Evolutionary conservation across 2,113 vertebrate genomes (phyloP), one percentile per base, ranked within the genome.

Genomic region (Rynchops niger): DNA sequence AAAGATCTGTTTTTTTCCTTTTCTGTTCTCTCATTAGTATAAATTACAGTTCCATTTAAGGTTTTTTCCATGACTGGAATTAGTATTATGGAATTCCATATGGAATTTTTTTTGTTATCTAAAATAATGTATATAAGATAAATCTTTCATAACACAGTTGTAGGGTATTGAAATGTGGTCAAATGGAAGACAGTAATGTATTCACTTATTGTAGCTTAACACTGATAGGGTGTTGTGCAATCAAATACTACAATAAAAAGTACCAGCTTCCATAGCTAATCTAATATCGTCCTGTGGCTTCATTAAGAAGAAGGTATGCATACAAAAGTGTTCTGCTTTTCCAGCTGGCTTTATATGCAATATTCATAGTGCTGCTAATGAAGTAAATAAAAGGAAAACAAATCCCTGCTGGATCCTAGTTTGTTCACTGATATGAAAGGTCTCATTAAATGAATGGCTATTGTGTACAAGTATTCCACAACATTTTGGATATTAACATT

Each of bases 361-460:
- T 58, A 81, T 78, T 90, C 3, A 1, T 88, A 88, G 61, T 36
- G 56, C n/a, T 63, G 43, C 15, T 96, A 97, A 97, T 94, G 93
- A 97, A 96, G 70, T 34, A 82, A 96, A 94, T 80, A 87, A 96
- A 90, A 73, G 63, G 40, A 73, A 91, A 95, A 88, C 5, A 76
- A 86, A 90, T 91, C 67, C 67, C 66, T 92, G 14, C 49, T 80
- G 91, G 29, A 89, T 88, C 53, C 34, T 73, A 59, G 70, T 96
- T 93, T 85, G 42, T 86, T 91, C 2, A 4, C 49, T 91, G 49
- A 80, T 58, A 69, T 77, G 82, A 71, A 74, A 89, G 26, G 66
- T 81, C 82, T 97, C 80, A 61, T 96, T 96, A 96, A 96, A 81
- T 27, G 45, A 93, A 90, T 56, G 45, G 34, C 18, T 88, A 77